These are phyloP conservation scores for Dallia pectoralis DNA, from an alignment of 2,797 vertebrate genomes.

Conservation along the genomic window DNA sequence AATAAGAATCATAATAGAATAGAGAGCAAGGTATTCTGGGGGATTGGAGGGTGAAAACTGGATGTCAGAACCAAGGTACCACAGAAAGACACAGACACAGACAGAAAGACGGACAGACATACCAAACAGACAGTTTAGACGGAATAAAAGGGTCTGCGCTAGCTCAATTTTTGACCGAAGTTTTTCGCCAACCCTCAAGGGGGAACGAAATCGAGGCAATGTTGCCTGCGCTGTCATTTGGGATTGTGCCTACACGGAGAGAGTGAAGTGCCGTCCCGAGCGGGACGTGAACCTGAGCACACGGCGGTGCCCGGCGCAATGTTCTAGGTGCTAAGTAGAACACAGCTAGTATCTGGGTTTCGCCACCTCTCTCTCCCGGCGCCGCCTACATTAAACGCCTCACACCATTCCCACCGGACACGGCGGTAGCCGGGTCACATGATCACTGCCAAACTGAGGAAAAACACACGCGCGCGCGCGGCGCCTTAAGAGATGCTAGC, in stretches of 20 bases:
- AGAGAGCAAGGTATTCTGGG: not conserved
- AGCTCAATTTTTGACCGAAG: conserved; percentile 73
- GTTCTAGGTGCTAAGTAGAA: conserved; percentile 93
- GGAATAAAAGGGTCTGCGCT: conserved; percentile 49
- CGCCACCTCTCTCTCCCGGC: conserved; percentile 50
- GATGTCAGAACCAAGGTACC: conserved; percentile 27
- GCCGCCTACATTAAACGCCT: conserved; percentile 66
- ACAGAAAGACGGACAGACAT: conserved; percentile 24
- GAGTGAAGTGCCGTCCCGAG: conserved; percentile 92
- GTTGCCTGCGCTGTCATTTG: conserved; percentile 59
- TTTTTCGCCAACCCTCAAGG: conserved; percentile 80
- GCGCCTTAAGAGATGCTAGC: conserved; percentile 62
- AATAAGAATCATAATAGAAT: not conserved
- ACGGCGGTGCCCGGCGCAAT: conserved; percentile 39
- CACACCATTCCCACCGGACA: conserved; percentile 58
- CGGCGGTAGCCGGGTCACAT: conserved; percentile 47
- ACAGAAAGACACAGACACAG: conserved; percentile 37
- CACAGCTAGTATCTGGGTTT: conserved; percentile 71
- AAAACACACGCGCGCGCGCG: conserved; percentile 59
- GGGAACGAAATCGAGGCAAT: conserved; percentile 32
- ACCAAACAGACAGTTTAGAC: conserved; percentile 15
- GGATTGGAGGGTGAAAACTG: not conserved
- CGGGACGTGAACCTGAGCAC: conserved; percentile 29
- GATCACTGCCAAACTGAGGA: conserved; percentile 54
- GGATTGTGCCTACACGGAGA: conserved; percentile 67